Evolutionary conservation across 2,888 invertebrate genomes (phyloP).

Genomic region (Bombylius discolor): DNA sequence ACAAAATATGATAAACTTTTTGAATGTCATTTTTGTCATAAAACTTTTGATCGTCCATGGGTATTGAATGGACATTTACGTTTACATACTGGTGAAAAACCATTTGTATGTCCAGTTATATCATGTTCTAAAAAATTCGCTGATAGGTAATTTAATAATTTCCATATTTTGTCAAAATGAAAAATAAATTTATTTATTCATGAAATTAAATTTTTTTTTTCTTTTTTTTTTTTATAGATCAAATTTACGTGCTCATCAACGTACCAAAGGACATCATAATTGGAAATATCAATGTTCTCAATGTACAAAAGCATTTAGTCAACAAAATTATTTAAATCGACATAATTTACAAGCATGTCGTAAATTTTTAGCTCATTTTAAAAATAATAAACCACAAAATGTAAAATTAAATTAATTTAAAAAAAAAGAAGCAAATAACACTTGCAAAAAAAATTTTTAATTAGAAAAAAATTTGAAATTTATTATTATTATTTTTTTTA

Average conservation of each 20-base stretch:
- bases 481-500: no score
- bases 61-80: conserved; percentile 54
- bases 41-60: conserved; percentile 57
- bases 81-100: conserved; percentile 56
- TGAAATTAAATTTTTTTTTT: not conserved
- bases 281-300: conserved; percentile 54
- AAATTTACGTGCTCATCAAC: conserved; percentile 57
- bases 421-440: no score
- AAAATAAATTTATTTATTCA: not conserved
- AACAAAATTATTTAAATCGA: conserved; percentile 49
- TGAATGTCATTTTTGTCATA: conserved; percentile 39
- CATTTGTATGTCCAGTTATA: conserved; percentile 49
- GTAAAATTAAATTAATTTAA: no score
- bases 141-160: conserved; percentile 40
- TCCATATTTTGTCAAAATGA: not conserved
- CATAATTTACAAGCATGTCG: conserved; percentile 52
- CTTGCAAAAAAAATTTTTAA: no score
- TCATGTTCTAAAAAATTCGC: conserved; percentile 52
- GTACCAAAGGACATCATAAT: conserved; percentile 53
- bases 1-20: conserved; percentile 16
- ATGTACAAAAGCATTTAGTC: conserved; percentile 57
- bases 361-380: conserved; percentile 37
- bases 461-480: no score
- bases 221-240: conserved; percentile 37
- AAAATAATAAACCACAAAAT: conserved; percentile 3